Conservation (phyloP, 92 coral and sea anemone species). For the Paragorgia papillata region DNA sequence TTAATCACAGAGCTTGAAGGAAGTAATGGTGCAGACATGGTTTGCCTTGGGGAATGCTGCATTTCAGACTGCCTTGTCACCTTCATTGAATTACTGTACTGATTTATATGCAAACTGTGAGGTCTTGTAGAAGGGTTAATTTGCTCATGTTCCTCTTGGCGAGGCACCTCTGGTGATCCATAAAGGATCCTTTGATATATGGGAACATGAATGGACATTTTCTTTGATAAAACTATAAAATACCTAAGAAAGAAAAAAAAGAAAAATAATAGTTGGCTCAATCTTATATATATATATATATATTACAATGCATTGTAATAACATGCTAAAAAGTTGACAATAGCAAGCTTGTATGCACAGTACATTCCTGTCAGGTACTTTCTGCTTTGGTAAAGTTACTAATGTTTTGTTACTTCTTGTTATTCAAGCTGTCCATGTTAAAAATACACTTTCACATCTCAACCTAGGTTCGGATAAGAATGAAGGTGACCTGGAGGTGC, state of each 20-base stretch:
- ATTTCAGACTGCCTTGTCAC: background rate
- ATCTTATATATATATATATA: too few species aligned
- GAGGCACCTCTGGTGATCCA: background rate
- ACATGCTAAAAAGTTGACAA: too few species aligned
- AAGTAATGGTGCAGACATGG: slow-evolving; percentile 12
- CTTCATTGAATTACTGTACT: background rate
- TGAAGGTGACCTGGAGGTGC: too few species aligned
- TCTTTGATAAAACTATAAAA: background rate
- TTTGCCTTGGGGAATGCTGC: slow-evolving; percentile 3
- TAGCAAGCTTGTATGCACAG: too few species aligned
- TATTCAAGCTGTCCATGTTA: too few species aligned
- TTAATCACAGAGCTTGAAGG: background rate
- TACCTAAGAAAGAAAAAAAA: background rate
- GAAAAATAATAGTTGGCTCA: too few species aligned
- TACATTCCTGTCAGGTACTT: too few species aligned
- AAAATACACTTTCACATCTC: too few species aligned
- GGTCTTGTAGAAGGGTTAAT: background rate
- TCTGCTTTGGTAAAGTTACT: too few species aligned
- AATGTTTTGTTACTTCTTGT: too few species aligned
- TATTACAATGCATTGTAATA: too few species aligned
- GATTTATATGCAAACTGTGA: background rate
- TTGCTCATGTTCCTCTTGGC: background rate
- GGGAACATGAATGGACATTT: slow-evolving; percentile 27
- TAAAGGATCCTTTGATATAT: slow-evolving; percentile 34
- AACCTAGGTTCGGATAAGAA: too few species aligned